Base-by-base conservation (phyloP, 1,140 invertebrate species). In the Geopemphigus sp. region DNA sequence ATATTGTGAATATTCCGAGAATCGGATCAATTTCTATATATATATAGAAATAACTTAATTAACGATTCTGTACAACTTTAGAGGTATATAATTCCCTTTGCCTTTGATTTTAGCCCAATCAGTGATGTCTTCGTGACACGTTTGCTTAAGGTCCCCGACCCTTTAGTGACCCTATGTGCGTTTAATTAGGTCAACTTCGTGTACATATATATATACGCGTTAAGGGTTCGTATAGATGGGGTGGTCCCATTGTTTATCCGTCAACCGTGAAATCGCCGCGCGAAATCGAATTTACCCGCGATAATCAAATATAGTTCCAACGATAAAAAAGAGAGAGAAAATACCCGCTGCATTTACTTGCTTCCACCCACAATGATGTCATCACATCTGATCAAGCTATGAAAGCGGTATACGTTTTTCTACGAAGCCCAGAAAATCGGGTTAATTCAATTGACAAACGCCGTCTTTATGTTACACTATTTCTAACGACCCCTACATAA, bases 181-280 rank as follows among this genome's bases (percentile, higher is more conserved):
- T 59, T 61, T 76, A 76, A 76, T 76, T 76, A 50, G 73, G 73
- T 76, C 73, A 61, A 76, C 39, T 8, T 76, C 39, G n/a, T 22
- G 15, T 22, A 22, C 12, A 19, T 19, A n/a, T n/a, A n/a, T n/a
- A n/a, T n/a, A n/a, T n/a, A n/a, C n/a, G 47, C n/a, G 56, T 39
- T 32, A 26, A 61, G 72, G 29, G 73, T 53, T 29, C 56, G 39
- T 24, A 32, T 26, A 29, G 8, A 59, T 59, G 22, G 54, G 56
- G 39, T 26, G n/a, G 73, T 14, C 29, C 56, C 22, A 76, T 76
- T 76, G 73, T 76, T 76, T 76, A 61, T 76, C 57, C 56, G 57
- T 59, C 73, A 76, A 76, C 73, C 73, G 73, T 76, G 73, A 76
- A 76, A 76, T 76, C 73, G 73, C 57, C 57, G n/a, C 8, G 39